phyloP scores from a whole-genome alignment of 2,113 vertebrate species.

The Triplophysa siluroides region DNA sequence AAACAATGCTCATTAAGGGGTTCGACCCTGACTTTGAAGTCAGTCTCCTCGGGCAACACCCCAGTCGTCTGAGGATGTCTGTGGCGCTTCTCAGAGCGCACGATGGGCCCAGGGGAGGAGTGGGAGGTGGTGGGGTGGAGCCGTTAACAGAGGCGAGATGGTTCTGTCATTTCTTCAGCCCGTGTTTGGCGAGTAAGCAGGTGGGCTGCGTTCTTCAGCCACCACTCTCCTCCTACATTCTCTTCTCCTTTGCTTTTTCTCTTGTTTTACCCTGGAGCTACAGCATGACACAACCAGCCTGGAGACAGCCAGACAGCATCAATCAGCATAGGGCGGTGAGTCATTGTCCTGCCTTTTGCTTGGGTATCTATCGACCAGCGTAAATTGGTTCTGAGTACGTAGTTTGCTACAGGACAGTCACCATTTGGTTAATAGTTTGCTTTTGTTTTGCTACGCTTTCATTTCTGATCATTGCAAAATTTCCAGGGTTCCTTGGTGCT shows the following conservation, averaged over 20 bases:
- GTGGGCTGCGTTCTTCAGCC: slow-evolving; percentile 39
- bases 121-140: slow-evolving; percentile 40
- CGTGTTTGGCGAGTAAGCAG: slow-evolving; percentile 37
- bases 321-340: slow-evolving; percentile 44
- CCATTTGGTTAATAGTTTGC: not conserved
- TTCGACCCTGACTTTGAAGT: not conserved
- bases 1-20: not conserved
- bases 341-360: slow-evolving; percentile 24
- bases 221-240: slow-evolving; percentile 9
- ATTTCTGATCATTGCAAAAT: slow-evolving; percentile 45
- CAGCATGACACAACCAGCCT: slow-evolving; percentile 9
- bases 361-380: not conserved
- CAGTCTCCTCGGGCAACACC: not conserved
- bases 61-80: slow-evolving; percentile 14
- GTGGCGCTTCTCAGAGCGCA: slow-evolving; percentile 27
- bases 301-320: slow-evolving; percentile 33
- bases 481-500: slow-evolving; percentile 44
- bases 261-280: slow-evolving; percentile 12
- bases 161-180: slow-evolving; percentile 32
- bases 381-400: not conserved
- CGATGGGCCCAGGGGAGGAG: slow-evolving; percentile 38
- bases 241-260: slow-evolving; percentile 27
- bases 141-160: slow-evolving; percentile 42
- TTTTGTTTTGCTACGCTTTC: not conserved
- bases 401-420: not conserved